phyloP scores from a whole-genome alignment of 1,140 invertebrate genomes.

The Penaeus japonicus region DNA sequence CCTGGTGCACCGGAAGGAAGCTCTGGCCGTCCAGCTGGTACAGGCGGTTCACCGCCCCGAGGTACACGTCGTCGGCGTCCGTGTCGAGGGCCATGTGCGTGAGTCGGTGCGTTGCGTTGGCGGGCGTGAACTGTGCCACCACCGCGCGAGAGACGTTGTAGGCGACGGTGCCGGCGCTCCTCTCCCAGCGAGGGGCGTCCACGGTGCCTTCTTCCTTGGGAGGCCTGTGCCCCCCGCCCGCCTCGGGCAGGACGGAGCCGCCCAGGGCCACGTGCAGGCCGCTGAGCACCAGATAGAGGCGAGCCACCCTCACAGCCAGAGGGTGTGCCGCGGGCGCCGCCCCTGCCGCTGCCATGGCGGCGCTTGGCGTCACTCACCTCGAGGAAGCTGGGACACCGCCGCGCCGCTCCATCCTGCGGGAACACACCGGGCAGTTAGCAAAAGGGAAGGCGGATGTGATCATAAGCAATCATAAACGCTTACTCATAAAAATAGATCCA shows the following conservation, averaged over 20 bases:
- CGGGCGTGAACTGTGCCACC: slow-evolving; percentile 56
- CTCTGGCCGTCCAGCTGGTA: slow-evolving; percentile 87
- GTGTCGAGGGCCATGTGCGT: slow-evolving; percentile 90
- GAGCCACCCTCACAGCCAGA: slow-evolving; percentile 28
- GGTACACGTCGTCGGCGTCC: slow-evolving; percentile 88
- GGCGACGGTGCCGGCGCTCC: slow-evolving; percentile 37
- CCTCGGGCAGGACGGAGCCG: slow-evolving; percentile 44
- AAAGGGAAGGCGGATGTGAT: no score
- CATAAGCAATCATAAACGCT: no score
- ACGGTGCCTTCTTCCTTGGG: not conserved
- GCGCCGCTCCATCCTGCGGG: slow-evolving; percentile 44
- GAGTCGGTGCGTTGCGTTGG: slow-evolving; percentile 61
- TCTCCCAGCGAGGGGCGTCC: slow-evolving; percentile 29
- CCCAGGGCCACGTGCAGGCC: slow-evolving; percentile 38
- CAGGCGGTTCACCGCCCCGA: slow-evolving; percentile 92
- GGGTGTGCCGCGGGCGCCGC: slow-evolving; percentile 16
- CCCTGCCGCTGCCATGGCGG: slow-evolving; percentile 23
- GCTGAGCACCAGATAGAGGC: slow-evolving; percentile 45
- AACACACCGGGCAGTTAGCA: no score
- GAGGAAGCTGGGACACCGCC: not conserved
- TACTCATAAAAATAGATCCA: no score
- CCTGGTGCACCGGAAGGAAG: slow-evolving; percentile 78
- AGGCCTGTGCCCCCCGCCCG: not conserved
- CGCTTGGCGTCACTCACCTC: slow-evolving; percentile 44
- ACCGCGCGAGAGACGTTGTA: slow-evolving; percentile 51